Conservation (phyloP, 1,140 invertebrate species). For the Laodelphax striatellus region DNA sequence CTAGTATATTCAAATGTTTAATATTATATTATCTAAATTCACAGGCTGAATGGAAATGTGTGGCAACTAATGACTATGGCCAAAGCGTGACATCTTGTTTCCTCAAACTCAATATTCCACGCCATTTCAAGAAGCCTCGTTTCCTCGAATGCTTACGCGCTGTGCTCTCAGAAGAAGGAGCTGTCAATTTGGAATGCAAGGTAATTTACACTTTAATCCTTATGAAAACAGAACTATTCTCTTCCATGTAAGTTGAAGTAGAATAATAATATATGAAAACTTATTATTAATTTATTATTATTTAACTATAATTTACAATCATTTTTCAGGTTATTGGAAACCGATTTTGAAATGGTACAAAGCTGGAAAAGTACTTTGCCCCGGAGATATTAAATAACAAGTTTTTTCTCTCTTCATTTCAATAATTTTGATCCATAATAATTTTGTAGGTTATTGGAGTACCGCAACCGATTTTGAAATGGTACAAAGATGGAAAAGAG, state of each 20-base stretch:
- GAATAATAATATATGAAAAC: no score
- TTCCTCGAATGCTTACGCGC: conserved; percentile 76
- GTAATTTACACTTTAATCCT: conserved; percentile 20
- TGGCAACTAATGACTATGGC: conserved; percentile 76
- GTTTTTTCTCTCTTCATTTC: no score
- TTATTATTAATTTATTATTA: no score
- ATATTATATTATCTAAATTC: conserved; percentile 7
- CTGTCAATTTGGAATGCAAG: conserved; percentile 86
- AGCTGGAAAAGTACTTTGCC: no score
- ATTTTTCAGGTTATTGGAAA: no score
- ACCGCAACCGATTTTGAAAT: conserved; percentile 73
- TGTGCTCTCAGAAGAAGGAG: conserved; percentile 72
- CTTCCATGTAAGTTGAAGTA: no score
- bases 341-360: no score
- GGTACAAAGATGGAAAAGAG: conserved; percentile 84
- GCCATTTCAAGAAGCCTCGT: conserved; percentile 76
- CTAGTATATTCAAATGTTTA: no score
- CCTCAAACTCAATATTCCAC: conserved; percentile 69
- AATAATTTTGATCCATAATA: no score
- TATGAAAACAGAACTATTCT: neutral
- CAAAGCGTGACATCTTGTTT: conserved; percentile 78
- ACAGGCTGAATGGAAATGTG: conserved; percentile 78
- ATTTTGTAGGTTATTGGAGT: conserved; percentile 63
- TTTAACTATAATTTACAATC: no score
- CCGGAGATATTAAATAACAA: no score